Evolutionary conservation across 2,797 vertebrate genomes (phyloP).

Genomic region (Acanthis flammea): DNA sequence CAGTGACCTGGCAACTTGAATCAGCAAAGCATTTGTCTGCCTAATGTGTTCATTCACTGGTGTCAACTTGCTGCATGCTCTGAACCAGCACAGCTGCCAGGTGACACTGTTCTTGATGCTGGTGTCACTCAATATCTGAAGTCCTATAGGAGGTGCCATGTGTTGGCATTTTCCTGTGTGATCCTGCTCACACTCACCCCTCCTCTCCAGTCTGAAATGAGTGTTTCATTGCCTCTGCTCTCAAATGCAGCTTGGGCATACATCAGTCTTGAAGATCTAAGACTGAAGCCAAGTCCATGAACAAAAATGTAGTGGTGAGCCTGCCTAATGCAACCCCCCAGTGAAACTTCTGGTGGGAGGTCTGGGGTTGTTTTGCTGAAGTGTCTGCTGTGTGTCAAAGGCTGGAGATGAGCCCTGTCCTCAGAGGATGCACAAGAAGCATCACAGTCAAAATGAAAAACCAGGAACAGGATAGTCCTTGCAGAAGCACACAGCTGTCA

Average conservation of each 20-base stretch:
- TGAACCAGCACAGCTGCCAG: background rate
- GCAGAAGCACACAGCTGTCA: background rate
- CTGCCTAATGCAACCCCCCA: background rate
- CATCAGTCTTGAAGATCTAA: background rate
- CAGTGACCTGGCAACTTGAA: background rate
- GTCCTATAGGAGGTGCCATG: background rate
- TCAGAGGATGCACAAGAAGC: background rate
- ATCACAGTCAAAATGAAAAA: background rate
- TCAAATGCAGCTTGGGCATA: background rate
- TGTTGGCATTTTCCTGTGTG: background rate
- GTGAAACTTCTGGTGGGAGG: background rate
- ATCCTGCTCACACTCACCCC: background rate
- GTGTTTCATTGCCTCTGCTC: background rate
- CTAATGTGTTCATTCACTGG: background rate
- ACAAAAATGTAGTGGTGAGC: background rate
- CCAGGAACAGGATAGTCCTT: background rate
- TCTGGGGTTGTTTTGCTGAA: background rate
- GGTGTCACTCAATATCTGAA: background rate
- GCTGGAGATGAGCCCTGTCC: background rate
- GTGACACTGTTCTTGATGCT: background rate
- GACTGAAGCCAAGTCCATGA: background rate
- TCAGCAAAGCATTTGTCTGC: background rate
- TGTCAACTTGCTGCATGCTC: background rate
- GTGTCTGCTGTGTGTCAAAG: background rate
- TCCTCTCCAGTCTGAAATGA: background rate